Evolutionary conservation across 2,113 vertebrate genomes (phyloP), one percentile per base, ranked within the genome.

Genomic region (Neolamprologus sp.): DNA sequence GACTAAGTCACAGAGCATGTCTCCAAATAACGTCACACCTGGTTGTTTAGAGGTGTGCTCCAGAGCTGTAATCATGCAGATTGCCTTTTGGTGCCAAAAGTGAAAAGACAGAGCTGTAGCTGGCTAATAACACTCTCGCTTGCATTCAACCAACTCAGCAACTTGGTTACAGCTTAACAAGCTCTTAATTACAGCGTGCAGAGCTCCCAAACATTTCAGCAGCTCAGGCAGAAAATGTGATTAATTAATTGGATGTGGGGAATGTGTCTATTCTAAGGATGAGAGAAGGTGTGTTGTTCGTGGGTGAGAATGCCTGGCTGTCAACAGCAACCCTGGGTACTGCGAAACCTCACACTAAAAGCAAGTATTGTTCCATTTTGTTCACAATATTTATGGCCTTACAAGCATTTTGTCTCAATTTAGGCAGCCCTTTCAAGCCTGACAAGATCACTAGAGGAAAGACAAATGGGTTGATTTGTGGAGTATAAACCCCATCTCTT

Each of bases 401-500:
- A 87, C 79, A 79, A 88, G 87, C 88, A 85, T 93, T 94, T 83
- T 53, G 86, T 94, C 90, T 94, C 88, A 94, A 93, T 95, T 93
- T 92, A 30, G 84, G 73, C 49, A 54, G 65, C 80, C 79, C 92
- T 93, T 91, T 92, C 73, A 51, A 92, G 86, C 58, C 81, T 91
- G 93, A 94, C 91, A 91, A 87, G 75, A 92, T 86, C 84, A 82
- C 83, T 89, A 63, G 16, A 63, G 85, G 85, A 87, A 85, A 92
- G 86, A 96, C 83, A 93, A 94, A 95, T 92, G 78, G 87, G 55
- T 51, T 94, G 85, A 93, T 93, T 92, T 92, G 88, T 75, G 53
- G 87, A 90, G 85, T 91, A 85, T 88, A 91, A 89, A 91, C 45
- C 84, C 51, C 87, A 91, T 88, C 82, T 85, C 87, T 91, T 73